A percentile compares a stretch with the other conserved stretches of the same genome.
Conservation (phyloP, 2,113 vertebrate species). For the Chlorodrepanis virens region DNA sequence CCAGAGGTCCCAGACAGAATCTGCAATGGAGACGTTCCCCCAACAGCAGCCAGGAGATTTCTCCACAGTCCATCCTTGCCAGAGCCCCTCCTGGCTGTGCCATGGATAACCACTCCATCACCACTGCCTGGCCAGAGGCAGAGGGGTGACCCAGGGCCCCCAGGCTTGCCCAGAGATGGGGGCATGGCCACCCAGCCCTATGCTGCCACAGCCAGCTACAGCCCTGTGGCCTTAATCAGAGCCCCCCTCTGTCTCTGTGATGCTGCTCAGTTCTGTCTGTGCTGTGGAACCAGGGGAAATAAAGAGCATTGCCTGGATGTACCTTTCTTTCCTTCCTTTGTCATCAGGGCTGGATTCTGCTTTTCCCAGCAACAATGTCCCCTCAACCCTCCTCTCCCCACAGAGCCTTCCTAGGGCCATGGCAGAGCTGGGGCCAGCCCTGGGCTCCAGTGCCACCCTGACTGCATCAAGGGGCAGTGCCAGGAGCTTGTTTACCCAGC, state of each 20-base stretch:
- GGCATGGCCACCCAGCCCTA: neutral
- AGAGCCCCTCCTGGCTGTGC: neutral
- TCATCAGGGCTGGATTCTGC: accelerated
- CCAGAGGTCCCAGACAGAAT: neutral
- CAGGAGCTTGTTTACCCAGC: neutral
- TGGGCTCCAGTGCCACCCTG: neutral
- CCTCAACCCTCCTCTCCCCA: neutral
- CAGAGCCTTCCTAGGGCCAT: accelerated
- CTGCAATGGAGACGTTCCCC: neutral
- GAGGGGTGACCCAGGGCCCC: neutral
- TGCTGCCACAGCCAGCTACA: neutral
- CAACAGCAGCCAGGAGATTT: neutral
- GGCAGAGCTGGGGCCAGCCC: neutral
- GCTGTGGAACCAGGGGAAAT: conserved; percentile 51
- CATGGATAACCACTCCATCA: neutral
- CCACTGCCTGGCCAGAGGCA: neutral
- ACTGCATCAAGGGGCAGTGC: neutral
- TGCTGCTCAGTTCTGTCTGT: conserved; percentile 39
- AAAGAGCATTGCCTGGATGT: conserved; percentile 41
- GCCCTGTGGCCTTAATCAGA: neutral
- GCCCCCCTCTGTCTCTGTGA: neutral
- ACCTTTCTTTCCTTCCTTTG: neutral
- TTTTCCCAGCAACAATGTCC: neutral
- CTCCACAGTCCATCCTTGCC: neutral
- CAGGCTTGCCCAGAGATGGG: neutral